Conservation (phyloP, 2,888 invertebrate genomes). For the Epiperipatus broadwayi region DNA sequence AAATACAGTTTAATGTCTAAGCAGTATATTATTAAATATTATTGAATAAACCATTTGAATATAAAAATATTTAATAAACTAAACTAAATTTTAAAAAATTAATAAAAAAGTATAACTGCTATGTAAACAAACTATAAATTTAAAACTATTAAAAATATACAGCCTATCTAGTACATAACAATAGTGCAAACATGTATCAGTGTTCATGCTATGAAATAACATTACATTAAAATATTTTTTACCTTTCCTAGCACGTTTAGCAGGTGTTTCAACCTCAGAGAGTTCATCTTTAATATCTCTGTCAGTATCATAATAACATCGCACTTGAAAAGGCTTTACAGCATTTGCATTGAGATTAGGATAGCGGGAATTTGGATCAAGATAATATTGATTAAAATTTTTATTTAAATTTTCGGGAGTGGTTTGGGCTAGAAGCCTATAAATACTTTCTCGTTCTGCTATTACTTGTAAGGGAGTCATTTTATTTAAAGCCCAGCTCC, state of each 20-base stretch:
- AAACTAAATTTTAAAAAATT: too few relatives aligned
- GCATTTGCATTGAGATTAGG: conserved; percentile 56
- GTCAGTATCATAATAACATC: conserved; percentile 48
- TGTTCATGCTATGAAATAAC: too few relatives aligned
- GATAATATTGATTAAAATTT: conserved; percentile 37
- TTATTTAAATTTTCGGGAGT: conserved; percentile 87
- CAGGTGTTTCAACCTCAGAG: conserved; percentile 25
- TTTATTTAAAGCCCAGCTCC: conserved; percentile 51
- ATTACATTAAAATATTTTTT: too few relatives aligned
- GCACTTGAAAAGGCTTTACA: conserved; percentile 50
- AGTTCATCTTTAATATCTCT: conserved; percentile 22
- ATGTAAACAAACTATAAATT: too few relatives aligned
- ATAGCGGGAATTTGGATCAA: conserved; percentile 69
- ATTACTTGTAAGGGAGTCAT: conserved; percentile 60
- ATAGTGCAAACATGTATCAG: too few relatives aligned
- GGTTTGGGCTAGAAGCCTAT: conserved; percentile 71
- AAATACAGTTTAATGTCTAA: too few relatives aligned
- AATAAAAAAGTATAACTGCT: too few relatives aligned
- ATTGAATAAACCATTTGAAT: too few relatives aligned
- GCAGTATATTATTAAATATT: too few relatives aligned
- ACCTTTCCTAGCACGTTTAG: conserved; percentile 44
- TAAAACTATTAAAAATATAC: too few relatives aligned
- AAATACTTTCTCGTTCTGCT: conserved; percentile 85
- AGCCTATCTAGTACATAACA: too few relatives aligned
- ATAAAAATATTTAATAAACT: too few relatives aligned